Evolutionary conservation across 2,888 invertebrate species (phyloP), one percentile per base, ranked within the genome.

Genomic region (Spodoptera picta): DNA sequence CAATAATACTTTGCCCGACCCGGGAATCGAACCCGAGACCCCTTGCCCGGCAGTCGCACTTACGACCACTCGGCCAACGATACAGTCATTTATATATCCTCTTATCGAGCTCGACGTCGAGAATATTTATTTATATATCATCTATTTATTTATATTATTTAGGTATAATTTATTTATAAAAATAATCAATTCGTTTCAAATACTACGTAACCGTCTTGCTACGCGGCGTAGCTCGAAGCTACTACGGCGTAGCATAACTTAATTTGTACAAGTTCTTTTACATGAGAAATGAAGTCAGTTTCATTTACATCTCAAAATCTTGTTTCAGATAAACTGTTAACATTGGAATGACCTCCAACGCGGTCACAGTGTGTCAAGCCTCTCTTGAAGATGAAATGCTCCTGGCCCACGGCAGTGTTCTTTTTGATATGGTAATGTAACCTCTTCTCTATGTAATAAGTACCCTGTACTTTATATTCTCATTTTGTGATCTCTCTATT

Each of bases 401-500:
- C 86, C 69, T 90, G 92, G 91, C 89, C 87, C 1, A 90, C 91
- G 44, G 87, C 87, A 80, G 79, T 94, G 67, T 88, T 93, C 84
- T 93, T 93, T 83, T 88, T 94, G 73, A 90, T 92, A 88, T 93
- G 94, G 94, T 93, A 80, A 87, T 42, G 65, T 70, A 55, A 45
- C 0, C 9, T 1, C 19, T 47, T 23, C 19, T 23, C 4, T 45
- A 36, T 49, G 44, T 9, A 43, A 6, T 24, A n/a, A 53, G 49
- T 71, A 72, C 56, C 31, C 42, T 65, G 50, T 63, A 53, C 45
- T 65, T 10, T 53, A 27, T 49, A 49, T 59, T 59, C 47, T 52
- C 12, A 46, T 36, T 74, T 46, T 65, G 73, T 73, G 67, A 75
- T 50, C 56, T 44, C 48, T 72, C 72, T 67, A 66, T 66, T 70